Percentiles rank a stretch among this genome's conserved stretches.
These are phyloP conservation scores for Syrmaticus mikado DNA, from an alignment of 2,113 vertebrate species.

Conservation along the genomic window DNA sequence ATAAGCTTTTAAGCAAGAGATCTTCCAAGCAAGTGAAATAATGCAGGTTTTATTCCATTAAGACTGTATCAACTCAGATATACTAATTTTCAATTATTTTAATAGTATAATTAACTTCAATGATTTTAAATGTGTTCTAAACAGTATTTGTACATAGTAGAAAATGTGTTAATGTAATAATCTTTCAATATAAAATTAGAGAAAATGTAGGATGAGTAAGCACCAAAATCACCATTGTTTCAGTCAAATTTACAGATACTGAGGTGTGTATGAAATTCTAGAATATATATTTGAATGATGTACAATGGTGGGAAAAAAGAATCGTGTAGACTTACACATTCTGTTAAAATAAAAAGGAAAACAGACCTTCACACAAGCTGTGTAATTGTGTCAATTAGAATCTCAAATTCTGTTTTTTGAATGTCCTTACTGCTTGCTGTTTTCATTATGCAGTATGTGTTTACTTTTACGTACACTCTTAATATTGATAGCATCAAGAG, in stretches of 20 bases:
- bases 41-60: not conserved
- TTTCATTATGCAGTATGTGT: not conserved
- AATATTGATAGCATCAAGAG: not conserved
- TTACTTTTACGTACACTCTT: not conserved
- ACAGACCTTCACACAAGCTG: not conserved
- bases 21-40: not conserved
- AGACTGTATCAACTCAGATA: not conserved
- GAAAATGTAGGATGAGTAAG: not conserved
- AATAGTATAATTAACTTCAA: not conserved
- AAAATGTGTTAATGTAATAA: not conserved
- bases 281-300: not conserved
- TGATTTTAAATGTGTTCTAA: not conserved
- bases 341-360: not conserved
- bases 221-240: not conserved
- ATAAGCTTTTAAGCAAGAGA: not conserved
- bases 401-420: not conserved
- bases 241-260: not conserved
- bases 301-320: accelerated
- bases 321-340: not conserved
- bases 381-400: not conserved
- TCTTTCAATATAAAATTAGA: not conserved
- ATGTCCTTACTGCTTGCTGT: not conserved
- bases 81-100: not conserved
- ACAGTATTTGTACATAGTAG: not conserved
- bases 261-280: not conserved